phyloP scores from a whole-genome alignment of 2,113 vertebrate species.

The Potamarius usumacintae region DNA sequence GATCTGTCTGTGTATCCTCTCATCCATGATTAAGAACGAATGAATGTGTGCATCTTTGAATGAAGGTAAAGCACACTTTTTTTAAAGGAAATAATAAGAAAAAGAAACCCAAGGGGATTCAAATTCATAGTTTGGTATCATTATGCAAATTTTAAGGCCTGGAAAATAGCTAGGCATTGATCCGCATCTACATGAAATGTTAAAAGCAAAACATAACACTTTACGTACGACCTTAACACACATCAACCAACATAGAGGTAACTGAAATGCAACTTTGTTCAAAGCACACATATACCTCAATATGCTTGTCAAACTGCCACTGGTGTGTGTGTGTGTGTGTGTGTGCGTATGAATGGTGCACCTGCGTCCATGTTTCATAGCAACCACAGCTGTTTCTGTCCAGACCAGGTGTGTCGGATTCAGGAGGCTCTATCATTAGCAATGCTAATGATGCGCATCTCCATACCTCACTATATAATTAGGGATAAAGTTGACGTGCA shows the following conservation, averaged over 20 bases:
- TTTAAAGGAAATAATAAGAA: not conserved
- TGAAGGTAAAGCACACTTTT: conserved; percentile 11
- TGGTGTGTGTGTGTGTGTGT: conserved; percentile 14
- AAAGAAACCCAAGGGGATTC: not conserved
- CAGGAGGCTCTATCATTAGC: conserved; percentile 57
- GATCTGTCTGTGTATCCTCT: not conserved
- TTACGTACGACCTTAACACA: not conserved
- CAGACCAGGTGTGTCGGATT: conserved; percentile 57
- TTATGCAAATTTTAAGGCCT: conserved; percentile 5
- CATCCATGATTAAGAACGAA: conserved; percentile 7
- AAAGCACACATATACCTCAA: conserved; percentile 38
- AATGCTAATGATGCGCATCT: conserved; percentile 59
- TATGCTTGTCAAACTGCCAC: conserved; percentile 41
- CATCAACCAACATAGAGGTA: not conserved
- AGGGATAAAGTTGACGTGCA: conserved; percentile 55
- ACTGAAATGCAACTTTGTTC: conserved; percentile 6
- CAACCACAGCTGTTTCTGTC: conserved; percentile 57
- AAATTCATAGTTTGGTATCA: not conserved
- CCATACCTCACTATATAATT: conserved; percentile 58
- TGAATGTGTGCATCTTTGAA: not conserved
- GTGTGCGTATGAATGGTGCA: conserved; percentile 45
- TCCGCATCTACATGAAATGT: not conserved
- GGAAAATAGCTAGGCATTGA: conserved; percentile 1
- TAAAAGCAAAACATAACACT: conserved; percentile 12
- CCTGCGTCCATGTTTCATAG: conserved; percentile 58